Evolutionary conservation across 1,140 invertebrate species (phyloP).

Genomic region (Sinella curviseta): DNA sequence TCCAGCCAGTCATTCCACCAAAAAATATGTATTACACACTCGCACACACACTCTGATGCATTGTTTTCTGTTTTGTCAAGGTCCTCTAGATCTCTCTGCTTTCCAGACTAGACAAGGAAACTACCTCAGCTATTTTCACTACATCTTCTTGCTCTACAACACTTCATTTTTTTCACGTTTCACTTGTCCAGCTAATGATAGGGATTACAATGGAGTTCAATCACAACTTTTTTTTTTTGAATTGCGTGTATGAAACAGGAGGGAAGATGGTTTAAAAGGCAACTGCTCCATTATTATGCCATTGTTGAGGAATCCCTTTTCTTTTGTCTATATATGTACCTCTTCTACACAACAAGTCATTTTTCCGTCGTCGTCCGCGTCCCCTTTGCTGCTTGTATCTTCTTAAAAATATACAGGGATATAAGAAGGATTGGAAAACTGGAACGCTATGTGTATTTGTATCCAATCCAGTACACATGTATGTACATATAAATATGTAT

Average conservation of each 20-base stretch:
- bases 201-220: neutral
- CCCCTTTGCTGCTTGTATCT: too few species aligned
- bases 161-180: neutral
- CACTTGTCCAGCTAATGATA: constrained; percentile 21
- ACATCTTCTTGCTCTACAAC: neutral
- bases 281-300: neutral
- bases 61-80: neutral
- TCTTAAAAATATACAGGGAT: too few species aligned
- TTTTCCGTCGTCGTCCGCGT: too few species aligned
- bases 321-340: too few species aligned
- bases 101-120: neutral
- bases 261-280: neutral
- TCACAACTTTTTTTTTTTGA: constrained; percentile 1
- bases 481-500: too few species aligned
- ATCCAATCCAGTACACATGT: too few species aligned
- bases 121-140: neutral
- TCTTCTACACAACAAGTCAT: too few species aligned
- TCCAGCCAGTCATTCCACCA: neutral
- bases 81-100: neutral
- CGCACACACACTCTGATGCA: too few species aligned
- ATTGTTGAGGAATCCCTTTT: neutral
- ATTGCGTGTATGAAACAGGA: neutral
- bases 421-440: too few species aligned
- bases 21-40: too few species aligned
- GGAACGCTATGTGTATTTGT: too few species aligned